phyloP scores from a whole-genome alignment of 2,797 vertebrate species.

The Lepidocolaptes lacrymiger region DNA sequence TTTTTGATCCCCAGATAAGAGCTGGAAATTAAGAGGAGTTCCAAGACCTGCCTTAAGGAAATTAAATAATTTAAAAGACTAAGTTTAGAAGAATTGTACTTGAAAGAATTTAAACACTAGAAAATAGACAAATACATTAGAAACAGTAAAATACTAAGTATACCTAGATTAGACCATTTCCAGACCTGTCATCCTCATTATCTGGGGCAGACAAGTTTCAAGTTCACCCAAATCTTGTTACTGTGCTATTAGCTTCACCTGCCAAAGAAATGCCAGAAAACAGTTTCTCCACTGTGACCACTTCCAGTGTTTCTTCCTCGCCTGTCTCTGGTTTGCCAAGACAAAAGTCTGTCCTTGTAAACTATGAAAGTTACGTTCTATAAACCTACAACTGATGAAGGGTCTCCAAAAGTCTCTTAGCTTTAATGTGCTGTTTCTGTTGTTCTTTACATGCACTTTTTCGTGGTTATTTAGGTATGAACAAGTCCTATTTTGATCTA shows the following conservation, averaged over 20 bases:
- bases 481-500: not conserved
- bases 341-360: not conserved
- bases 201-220: not conserved
- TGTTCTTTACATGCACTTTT: not conserved
- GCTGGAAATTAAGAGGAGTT: not conserved
- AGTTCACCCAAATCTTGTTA: not conserved
- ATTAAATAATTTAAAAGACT: not conserved
- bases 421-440: not conserved
- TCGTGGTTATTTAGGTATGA: not conserved
- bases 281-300: not conserved
- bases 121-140: not conserved
- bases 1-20: not conserved
- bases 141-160: not conserved
- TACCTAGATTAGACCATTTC: not conserved
- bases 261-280: not conserved
- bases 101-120: not conserved
- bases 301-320: not conserved
- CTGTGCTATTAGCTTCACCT: not conserved
- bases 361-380: not conserved
- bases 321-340: not conserved
- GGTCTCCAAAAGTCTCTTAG: not conserved
- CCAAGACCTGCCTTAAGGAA: not conserved
- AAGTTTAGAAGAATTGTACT: not conserved
- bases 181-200: not conserved
- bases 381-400: not conserved